phyloP scores from a whole-genome alignment of 2,888 invertebrate genomes.

The Heteropelma amictum region DNA sequence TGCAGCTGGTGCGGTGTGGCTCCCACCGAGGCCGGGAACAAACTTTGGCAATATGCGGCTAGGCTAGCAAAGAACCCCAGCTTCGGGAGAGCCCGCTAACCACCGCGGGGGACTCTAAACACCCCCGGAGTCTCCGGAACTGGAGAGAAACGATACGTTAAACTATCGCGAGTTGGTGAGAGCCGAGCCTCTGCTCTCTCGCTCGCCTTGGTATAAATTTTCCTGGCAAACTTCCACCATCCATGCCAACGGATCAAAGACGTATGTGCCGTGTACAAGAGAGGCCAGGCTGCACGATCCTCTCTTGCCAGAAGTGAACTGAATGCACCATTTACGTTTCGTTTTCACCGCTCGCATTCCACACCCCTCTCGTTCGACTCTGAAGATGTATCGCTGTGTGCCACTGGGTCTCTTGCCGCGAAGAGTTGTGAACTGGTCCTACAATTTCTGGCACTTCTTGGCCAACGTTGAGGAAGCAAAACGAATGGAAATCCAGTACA shows the following conservation, averaged over 20 bases:
- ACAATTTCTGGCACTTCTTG: slow-evolving; percentile 11
- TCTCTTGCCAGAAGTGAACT: slow-evolving; percentile 28
- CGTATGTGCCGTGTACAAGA: background rate
- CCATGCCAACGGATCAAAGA: background rate
- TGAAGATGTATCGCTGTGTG: slow-evolving; percentile 29
- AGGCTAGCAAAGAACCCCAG: background rate
- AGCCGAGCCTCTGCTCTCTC: background rate
- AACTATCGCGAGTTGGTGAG: slow-evolving; percentile 30
- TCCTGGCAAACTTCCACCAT: slow-evolving; percentile 53
- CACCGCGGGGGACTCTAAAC: slow-evolving; percentile 45
- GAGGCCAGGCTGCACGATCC: background rate
- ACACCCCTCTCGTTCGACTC: background rate
- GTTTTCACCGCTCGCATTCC: slow-evolving; percentile 32
- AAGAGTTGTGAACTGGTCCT: slow-evolving; percentile 27
- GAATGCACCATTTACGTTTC: slow-evolving; percentile 51
- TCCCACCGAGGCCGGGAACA: slow-evolving; percentile 30
- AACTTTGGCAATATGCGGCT: slow-evolving; percentile 56
- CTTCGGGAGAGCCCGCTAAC: background rate
- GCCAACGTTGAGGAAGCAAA: background rate
- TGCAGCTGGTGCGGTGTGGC: slow-evolving; percentile 42
- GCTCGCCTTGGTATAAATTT: slow-evolving; percentile 47
- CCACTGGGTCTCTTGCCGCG: slow-evolving; percentile 18
- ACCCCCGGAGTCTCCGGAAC: slow-evolving; percentile 27
- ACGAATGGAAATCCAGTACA: background rate
- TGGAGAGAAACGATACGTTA: slow-evolving; percentile 52